phyloP scores from a whole-genome alignment of 2,797 vertebrate genomes.

The Tapera naevia region DNA sequence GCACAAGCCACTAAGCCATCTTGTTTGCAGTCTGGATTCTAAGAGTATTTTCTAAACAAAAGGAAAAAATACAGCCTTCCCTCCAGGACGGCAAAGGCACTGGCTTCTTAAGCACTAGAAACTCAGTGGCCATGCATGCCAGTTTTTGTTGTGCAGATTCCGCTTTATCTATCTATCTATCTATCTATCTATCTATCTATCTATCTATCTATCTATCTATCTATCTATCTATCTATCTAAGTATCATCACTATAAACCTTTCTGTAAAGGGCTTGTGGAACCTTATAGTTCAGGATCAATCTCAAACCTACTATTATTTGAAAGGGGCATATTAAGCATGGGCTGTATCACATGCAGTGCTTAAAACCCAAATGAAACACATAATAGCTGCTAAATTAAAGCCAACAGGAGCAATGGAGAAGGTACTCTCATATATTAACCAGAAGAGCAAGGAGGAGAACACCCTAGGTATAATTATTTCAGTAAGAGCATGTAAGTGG shows the following conservation, averaged over 20 bases:
- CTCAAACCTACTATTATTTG: background rate
- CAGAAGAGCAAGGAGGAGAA: background rate
- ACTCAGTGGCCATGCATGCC: fast-evolving
- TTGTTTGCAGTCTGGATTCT: background rate
- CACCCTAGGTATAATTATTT: background rate
- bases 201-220: too few species aligned
- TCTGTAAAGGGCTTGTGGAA: background rate
- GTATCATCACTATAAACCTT: background rate
- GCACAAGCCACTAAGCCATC: background rate
- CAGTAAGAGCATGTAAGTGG: background rate
- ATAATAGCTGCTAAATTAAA: background rate
- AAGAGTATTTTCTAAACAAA: background rate
- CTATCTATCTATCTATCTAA: too few species aligned
- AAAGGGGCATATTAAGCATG: background rate
- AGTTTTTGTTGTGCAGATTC: background rate
- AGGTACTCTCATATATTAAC: background rate
- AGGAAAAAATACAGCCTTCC: background rate
- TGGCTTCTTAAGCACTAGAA: background rate
- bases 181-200: too few species aligned
- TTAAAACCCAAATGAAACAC: background rate
- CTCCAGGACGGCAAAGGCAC: background rate
- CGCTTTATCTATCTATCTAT: too few species aligned
- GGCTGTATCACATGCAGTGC: background rate
- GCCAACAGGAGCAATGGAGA: background rate
- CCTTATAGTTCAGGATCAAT: background rate